Conservation (phyloP, 2,797 vertebrate genomes). For the Sus cebifrons region DNA sequence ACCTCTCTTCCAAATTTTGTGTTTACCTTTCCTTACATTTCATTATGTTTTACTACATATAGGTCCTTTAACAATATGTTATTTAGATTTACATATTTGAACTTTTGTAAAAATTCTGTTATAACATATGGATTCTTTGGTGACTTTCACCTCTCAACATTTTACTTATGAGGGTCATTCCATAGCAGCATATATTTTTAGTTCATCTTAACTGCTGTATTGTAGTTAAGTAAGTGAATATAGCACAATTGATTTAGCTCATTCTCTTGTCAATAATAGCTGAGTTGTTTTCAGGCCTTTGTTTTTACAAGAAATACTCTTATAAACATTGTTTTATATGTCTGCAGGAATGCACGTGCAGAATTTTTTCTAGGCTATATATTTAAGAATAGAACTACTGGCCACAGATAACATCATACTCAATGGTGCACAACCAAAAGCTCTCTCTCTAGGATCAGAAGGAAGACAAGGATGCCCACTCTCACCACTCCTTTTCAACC, state of each 20-base stretch:
- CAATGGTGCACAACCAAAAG: background rate
- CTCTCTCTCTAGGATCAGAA: background rate
- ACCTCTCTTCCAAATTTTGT: background rate
- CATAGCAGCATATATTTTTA: background rate
- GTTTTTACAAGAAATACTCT: conserved; percentile 1
- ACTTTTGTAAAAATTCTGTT: conserved; percentile 18
- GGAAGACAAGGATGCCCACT: background rate
- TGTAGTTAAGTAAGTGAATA: conserved; percentile 25
- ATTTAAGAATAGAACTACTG: background rate
- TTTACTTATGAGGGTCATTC: background rate
- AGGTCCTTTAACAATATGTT: conserved; percentile 14
- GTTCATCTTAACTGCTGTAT: background rate
- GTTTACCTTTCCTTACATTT: background rate
- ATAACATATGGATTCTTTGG: conserved; percentile 6
- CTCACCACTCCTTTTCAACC: too few relatives aligned
- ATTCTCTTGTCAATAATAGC: background rate
- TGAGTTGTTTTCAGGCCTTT: conserved; percentile 36
- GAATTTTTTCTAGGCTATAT: background rate
- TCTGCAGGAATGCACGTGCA: background rate
- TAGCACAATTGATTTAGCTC: background rate
- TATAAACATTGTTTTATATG: background rate
- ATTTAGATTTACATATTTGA: background rate
- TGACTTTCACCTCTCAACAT: background rate
- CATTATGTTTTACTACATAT: background rate
- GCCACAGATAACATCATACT: background rate